A percentile compares a stretch with the other conserved stretches of the same genome.
Evolutionary conservation across 2,797 vertebrate genomes (phyloP).

Genomic region (Enteromius afrohamiltoni): DNA sequence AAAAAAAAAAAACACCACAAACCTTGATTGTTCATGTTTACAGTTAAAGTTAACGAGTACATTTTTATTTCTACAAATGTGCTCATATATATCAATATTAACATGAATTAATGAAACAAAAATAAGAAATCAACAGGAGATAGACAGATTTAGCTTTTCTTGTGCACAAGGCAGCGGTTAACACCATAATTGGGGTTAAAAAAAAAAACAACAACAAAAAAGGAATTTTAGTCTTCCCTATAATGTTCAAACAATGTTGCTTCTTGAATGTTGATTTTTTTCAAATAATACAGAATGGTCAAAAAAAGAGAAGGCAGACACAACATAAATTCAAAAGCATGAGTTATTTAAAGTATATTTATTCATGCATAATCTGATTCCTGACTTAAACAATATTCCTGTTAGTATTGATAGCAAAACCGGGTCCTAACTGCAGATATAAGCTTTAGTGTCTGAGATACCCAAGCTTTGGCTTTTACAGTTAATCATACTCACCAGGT

Average conservation of each 20-base stretch:
- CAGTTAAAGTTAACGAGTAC: too few relatives aligned
- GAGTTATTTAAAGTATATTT: neutral
- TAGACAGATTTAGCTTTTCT: neutral
- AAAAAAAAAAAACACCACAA: too few relatives aligned
- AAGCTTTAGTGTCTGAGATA: neutral
- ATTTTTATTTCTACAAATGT: too few relatives aligned
- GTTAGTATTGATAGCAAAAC: too few relatives aligned
- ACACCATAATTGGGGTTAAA: neutral
- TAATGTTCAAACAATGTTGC: neutral
- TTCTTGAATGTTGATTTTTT: neutral
- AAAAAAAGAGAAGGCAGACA: neutral
- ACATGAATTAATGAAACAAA: neutral
- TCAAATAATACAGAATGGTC: neutral
- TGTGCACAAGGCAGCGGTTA: neutral
- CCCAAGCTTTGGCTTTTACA: neutral
- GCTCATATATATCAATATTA: neutral
- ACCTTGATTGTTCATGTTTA: too few relatives aligned
- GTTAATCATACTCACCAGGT: slow-evolving; percentile 86
- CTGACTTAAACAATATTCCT: neutral
- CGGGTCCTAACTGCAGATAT: neutral
- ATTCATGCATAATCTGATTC: neutral
- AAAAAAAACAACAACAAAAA: neutral
- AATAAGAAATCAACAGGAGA: neutral
- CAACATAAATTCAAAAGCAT: neutral
- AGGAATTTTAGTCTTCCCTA: neutral